Percentiles rank a stretch among this genome's conserved stretches.
Conservation (phyloP, 2,888 invertebrate genomes). For the Diabrotica balteata region DNA sequence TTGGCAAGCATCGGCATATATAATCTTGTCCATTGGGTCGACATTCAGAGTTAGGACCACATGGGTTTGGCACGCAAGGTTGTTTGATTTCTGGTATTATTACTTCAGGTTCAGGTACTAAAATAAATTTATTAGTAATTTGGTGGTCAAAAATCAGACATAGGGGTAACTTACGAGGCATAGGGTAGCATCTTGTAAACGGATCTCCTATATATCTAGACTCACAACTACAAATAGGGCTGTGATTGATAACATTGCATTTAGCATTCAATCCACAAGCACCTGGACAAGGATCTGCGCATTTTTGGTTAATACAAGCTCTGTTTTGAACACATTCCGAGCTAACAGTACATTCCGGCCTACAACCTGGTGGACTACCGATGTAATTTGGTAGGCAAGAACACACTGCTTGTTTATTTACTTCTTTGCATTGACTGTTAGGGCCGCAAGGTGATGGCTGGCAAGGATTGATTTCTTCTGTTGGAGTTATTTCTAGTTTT, state of each 20-base stretch:
- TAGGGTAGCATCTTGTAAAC: constrained; percentile 71
- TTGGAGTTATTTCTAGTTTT: constrained; percentile 10
- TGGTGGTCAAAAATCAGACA: not conserved
- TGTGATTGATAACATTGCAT: constrained; percentile 69
- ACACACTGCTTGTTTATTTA: constrained; percentile 74
- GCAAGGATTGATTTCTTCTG: constrained; percentile 65
- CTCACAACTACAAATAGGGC: constrained; percentile 73
- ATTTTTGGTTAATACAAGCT: constrained; percentile 57
- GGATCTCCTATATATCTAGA: constrained; percentile 73
- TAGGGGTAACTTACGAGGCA: constrained; percentile 57
- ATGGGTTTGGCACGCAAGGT: constrained; percentile 78
- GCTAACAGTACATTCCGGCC: constrained; percentile 76
- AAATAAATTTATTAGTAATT: constrained; percentile 29
- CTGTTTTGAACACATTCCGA: constrained; percentile 69
- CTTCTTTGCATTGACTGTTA: constrained; percentile 67
- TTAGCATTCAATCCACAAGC: constrained; percentile 64
- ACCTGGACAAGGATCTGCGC: constrained; percentile 63
- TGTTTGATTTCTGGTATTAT: constrained; percentile 56
- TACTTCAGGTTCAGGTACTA: constrained; percentile 49
- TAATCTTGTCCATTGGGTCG: constrained; percentile 66
- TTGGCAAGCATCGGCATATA: constrained; percentile 68
- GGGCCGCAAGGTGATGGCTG: constrained; percentile 81
- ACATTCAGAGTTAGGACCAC: constrained; percentile 81
- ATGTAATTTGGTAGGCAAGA: constrained; percentile 73
- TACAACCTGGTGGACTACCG: constrained; percentile 75